Base-by-base conservation (phyloP, 2,888 invertebrate species). In the Gymnocheta viridis region DNA sequence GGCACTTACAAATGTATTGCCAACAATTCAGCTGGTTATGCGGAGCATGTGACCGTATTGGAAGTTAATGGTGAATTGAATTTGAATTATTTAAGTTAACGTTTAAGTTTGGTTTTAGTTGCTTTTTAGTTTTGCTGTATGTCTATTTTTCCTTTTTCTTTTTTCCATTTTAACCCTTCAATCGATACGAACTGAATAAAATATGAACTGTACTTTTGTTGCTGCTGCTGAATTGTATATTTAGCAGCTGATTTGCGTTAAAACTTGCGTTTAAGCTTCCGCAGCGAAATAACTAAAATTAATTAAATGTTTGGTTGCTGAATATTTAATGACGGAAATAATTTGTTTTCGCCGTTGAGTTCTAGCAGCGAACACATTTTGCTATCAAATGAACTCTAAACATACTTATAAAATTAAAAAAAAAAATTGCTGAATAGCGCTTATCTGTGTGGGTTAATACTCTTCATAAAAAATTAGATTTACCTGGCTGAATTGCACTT, bases 1-100 rank as follows among this genome's bases (percentile, higher is more conserved):
- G 96, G 96, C 85, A 94, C 94, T 90, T 96, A 96, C 89, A 96
- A 96, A 49, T 96, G 96, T 89, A 93, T 94, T 77, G 96, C 96
- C 7, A 94, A 93, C 88, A 96, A 96, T 93, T 93, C 92, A 88
- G 96, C 95, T 44, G 96, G 96, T 80, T 93, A 93, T 89, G 93
- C 94, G 85, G 94, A 94, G 92, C 94, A 94, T 89, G 93, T 95
- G 29, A 93, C 95, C 3, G 90, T 91, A 64, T 90, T 95, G 84
- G 90, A 92, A 86, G 94, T 95, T 66, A 94, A 94, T 89, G 94
- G 94, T 95, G 92, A 90, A 76, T 89, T 22, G 17, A 88, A 60
- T 5, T 19, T 9, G n/a, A 44, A n/a, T 24, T 5, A 7, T 74
- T 29, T 58, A 2, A 27, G 38, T 17, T 56, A 19, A 3, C 4